Conservation (phyloP, 2,113 vertebrate genomes). For the Myanophis thanlyinensis region DNA sequence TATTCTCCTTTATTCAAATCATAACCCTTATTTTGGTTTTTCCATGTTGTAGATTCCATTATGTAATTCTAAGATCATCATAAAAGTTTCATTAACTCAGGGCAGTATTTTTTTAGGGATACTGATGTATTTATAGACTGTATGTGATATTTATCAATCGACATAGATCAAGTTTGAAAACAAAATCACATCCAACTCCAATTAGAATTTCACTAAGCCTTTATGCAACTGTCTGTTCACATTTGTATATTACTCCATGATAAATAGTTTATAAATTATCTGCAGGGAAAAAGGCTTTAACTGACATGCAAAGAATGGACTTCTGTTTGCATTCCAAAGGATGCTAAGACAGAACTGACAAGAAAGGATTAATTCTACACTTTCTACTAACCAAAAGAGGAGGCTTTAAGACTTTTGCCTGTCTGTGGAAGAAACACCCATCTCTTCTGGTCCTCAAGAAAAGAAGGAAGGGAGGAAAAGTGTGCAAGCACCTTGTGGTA, state of each 20-base stretch:
- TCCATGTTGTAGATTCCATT: neutral
- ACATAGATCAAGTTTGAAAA: neutral
- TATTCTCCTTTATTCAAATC: neutral
- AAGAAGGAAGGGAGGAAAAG: too few relatives aligned
- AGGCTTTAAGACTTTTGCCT: too few relatives aligned
- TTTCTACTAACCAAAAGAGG: neutral
- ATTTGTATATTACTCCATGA: neutral
- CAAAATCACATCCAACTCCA: neutral
- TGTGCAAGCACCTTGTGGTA: too few relatives aligned
- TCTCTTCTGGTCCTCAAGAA: too few relatives aligned
- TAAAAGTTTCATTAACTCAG: neutral
- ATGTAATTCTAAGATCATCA: neutral
- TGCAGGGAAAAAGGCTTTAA: neutral
- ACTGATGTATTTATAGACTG: neutral
- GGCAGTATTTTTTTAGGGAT: neutral
- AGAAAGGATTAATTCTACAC: neutral
- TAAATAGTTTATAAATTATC: neutral
- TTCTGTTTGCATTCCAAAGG: neutral
- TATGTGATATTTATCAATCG: neutral
- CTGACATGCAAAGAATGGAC: neutral
- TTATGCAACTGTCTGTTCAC: neutral
- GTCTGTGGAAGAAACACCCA: too few relatives aligned
- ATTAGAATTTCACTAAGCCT: neutral
- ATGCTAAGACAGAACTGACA: neutral
- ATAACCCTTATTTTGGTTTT: neutral